These are phyloP conservation scores for Struthidea cinerea DNA, from an alignment of 2,113 vertebrate genomes.

Conservation along the genomic window DNA sequence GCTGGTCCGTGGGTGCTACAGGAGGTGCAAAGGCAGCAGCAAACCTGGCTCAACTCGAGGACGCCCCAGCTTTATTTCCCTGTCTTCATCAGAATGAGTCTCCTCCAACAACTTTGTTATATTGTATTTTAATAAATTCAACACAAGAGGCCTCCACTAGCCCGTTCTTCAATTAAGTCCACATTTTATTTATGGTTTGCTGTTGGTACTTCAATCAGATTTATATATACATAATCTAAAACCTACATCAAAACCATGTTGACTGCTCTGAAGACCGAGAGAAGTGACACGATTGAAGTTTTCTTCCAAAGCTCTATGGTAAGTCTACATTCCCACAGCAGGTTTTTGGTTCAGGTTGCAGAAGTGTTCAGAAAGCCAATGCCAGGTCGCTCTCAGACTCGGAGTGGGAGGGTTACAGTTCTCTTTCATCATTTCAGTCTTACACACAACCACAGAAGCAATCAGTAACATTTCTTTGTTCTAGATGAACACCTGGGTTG, in stretches of 20 bases:
- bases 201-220: constrained; percentile 44
- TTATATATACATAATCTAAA: constrained; percentile 50
- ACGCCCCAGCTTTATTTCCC: neutral
- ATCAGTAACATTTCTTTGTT: neutral
- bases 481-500: neutral
- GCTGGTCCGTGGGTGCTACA: fast-evolving
- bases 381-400: neutral
- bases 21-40: neutral
- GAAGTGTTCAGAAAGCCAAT: constrained; percentile 10
- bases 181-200: constrained; percentile 62
- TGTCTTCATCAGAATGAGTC: neutral
- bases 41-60: neutral
- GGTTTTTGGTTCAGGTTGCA: constrained; percentile 43
- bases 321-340: constrained; percentile 34
- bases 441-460: neutral
- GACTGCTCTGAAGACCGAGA: constrained; percentile 49
- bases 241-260: constrained; percentile 45
- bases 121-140: neutral
- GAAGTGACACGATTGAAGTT: constrained; percentile 22
- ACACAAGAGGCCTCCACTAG: constrained; percentile 52
- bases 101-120: neutral
- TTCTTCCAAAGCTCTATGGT: constrained; percentile 7
- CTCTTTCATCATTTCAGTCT: neutral
- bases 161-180: constrained; percentile 49
- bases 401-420: neutral